A percentile compares a stretch with the other conserved stretches of the same genome.
Evolutionary conservation across 2,797 vertebrate genomes (phyloP).

Genomic region (Zonotrichia albicollis): DNA sequence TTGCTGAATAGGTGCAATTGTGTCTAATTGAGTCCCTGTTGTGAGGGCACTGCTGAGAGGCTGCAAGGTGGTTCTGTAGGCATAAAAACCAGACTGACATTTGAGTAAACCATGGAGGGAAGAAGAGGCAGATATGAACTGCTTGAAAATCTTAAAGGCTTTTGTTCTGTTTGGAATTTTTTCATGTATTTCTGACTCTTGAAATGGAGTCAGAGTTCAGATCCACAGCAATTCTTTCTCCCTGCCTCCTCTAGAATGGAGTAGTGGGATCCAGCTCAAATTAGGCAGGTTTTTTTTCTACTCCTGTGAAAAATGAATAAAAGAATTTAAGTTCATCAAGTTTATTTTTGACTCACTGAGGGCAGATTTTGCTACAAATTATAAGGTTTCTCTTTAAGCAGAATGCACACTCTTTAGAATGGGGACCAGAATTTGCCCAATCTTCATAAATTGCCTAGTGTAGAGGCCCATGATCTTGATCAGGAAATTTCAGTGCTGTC

Average conservation of each 20-base stretch:
- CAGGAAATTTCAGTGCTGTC: neutral
- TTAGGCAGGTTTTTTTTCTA: neutral
- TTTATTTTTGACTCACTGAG: neutral
- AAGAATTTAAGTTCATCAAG: neutral
- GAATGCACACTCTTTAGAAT: neutral
- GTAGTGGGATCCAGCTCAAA: neutral
- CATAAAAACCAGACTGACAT: neutral
- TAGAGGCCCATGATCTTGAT: neutral
- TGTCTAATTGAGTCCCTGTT: neutral
- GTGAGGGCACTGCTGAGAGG: neutral
- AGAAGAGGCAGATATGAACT: neutral
- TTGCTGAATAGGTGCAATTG: neutral
- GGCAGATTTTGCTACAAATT: neutral
- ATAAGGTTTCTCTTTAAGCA: neutral
- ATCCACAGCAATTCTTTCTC: neutral
- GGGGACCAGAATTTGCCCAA: neutral
- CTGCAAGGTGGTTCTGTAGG: neutral
- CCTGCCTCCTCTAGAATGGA: neutral
- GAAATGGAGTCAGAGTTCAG: neutral
- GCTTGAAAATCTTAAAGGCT: neutral
- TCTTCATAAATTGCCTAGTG: neutral
- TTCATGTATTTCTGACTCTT: neutral
- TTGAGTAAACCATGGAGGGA: neutral
- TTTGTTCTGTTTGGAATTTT: neutral
- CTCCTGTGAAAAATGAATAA: neutral